A percentile compares a stretch with the other conserved stretches of the same genome.
Evolutionary conservation across 2,797 vertebrate species (phyloP).

Genomic region (Novumbra hubbsi): DNA sequence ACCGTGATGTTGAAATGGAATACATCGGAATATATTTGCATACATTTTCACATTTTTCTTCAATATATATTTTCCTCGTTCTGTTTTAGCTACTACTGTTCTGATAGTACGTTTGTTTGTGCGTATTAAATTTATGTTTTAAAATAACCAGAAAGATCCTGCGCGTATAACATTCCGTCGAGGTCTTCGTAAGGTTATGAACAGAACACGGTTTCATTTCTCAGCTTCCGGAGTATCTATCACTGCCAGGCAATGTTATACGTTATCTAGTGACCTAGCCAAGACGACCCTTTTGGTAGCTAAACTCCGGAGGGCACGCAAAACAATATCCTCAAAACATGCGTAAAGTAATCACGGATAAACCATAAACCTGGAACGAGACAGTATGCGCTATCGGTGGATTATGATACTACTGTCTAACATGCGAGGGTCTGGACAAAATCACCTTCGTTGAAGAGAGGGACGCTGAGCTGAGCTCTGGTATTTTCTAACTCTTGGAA

Average conservation of each 20-base stretch:
- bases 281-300: background rate
- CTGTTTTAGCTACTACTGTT: background rate
- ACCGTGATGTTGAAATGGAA: too few relatives aligned
- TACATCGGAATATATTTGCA: too few relatives aligned
- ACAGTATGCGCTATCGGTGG: background rate
- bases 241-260: background rate
- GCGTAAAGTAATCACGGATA: background rate
- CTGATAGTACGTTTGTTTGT: background rate
- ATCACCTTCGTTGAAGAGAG: background rate
- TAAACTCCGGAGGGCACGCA: background rate
- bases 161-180: too few relatives aligned
- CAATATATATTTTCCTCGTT: background rate
- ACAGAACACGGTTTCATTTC: background rate
- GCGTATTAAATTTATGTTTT: too few relatives aligned
- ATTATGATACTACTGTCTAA: background rate
- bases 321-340: background rate
- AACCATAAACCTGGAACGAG: background rate
- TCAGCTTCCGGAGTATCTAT: background rate
- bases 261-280: background rate
- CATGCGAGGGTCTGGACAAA: background rate
- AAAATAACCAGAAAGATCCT: background rate
- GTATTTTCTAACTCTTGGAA: slow-evolving; percentile 8
- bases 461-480: background rate
- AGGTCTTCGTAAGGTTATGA: background rate
- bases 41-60: background rate